A percentile compares a stretch with the other conserved stretches of the same genome.
Conservation (phyloP, 2,113 vertebrate species). For the Condylura cristata region DNA sequence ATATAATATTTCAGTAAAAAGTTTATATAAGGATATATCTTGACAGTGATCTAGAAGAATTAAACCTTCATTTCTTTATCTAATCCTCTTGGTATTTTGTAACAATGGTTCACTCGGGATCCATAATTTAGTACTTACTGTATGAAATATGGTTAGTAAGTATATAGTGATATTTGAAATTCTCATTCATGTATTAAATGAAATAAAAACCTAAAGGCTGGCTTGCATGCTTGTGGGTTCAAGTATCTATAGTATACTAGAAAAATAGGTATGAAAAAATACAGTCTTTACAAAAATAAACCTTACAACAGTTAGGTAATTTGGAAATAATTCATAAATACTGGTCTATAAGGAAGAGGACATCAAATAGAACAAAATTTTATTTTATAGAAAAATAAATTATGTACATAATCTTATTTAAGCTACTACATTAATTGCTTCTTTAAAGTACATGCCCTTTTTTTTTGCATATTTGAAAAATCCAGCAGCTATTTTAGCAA, state of each 20-base stretch:
- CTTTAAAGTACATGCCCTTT: background rate
- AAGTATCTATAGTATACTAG: background rate
- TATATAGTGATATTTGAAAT: background rate
- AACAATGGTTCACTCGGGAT: background rate
- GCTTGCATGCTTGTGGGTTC: background rate
- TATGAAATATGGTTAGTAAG: slow-evolving; percentile 42
- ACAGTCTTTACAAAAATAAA: background rate
- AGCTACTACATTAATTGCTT: slow-evolving; percentile 19
- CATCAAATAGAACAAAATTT: slow-evolving; percentile 22
- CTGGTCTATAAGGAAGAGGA: background rate
- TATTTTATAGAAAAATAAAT: background rate
- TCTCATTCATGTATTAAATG: slow-evolving; percentile 44
- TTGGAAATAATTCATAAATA: background rate
- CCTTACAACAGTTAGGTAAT: background rate
- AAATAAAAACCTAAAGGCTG: background rate
- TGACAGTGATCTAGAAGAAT: slow-evolving; percentile 7
- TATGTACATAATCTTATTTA: background rate
- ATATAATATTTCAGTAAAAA: slow-evolving; percentile 45
- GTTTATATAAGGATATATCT: slow-evolving; percentile 28
- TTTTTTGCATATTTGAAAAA: slow-evolving; percentile 10
- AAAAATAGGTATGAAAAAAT: slow-evolving; percentile 13
- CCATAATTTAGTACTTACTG: slow-evolving; percentile 13
- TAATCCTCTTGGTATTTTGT: slow-evolving; percentile 29
- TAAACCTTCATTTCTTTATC: slow-evolving; percentile 35
- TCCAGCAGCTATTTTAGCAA: background rate